phyloP scores from a whole-genome alignment of 2,797 vertebrate species.

The Pempheris klunzingeri region DNA sequence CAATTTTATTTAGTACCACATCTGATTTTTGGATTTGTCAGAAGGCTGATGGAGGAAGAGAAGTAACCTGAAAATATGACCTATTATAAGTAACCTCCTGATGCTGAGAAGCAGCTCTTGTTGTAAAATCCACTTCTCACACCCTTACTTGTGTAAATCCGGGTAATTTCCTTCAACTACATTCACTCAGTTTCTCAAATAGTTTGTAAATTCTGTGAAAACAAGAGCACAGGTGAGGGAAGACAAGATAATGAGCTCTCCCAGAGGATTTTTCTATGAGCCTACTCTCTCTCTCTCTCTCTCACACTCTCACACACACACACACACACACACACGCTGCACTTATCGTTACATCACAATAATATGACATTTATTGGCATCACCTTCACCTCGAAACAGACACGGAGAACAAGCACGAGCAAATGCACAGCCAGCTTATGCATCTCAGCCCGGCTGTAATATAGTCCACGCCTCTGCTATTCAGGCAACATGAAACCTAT shows the following conservation, averaged over 20 bases:
- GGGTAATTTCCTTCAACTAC: no score
- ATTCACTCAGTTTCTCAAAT: not conserved
- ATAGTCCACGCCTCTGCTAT: constrained; percentile 30
- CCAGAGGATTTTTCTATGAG: not conserved
- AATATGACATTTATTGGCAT: constrained; percentile 61
- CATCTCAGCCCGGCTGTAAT: constrained; percentile 33
- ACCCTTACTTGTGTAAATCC: no score
- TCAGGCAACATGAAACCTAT: constrained; percentile 72
- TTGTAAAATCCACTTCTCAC: not conserved
- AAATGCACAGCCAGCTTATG: constrained; percentile 25
- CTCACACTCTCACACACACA: not conserved
- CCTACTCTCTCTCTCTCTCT: no score
- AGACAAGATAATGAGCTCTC: constrained; percentile 10
- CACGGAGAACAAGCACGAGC: constrained; percentile 33
- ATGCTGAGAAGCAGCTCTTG: not conserved
- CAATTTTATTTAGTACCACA: not conserved
- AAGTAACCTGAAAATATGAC: not conserved
- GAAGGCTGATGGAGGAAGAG: not conserved
- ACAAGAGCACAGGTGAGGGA: not conserved
- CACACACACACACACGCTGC: constrained; percentile 3
- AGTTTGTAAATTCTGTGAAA: not conserved
- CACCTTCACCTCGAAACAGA: constrained; percentile 48
- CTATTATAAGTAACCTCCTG: no score
- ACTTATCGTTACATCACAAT: constrained; percentile 54
- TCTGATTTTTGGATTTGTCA: not conserved